Conservation (phyloP, 1,140 invertebrate genomes). For the Potamilus streckersoni region DNA sequence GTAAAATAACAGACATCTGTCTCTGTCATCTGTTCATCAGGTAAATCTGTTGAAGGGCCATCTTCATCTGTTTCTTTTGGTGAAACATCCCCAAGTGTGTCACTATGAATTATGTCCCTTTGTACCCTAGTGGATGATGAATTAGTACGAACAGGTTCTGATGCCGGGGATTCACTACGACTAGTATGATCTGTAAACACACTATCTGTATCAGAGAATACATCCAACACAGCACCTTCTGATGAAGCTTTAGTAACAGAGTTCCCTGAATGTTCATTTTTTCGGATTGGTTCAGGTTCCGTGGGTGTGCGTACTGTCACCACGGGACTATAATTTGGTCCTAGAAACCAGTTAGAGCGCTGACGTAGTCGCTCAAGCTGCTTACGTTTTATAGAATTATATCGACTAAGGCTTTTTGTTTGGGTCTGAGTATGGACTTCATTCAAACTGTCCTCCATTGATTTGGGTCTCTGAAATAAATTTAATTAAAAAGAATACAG, state of each 20-base stretch:
- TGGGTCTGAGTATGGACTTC: slow-evolving; percentile 45
- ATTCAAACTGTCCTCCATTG: slow-evolving; percentile 61
- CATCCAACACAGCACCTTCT: slow-evolving; percentile 58
- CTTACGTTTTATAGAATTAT: slow-evolving; percentile 63
- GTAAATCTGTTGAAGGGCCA: slow-evolving; percentile 29
- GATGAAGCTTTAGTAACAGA: slow-evolving; percentile 60
- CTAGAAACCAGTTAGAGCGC: slow-evolving; percentile 64
- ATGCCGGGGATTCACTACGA: slow-evolving; percentile 61
- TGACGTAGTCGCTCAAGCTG: slow-evolving; percentile 61
- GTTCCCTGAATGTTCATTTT: slow-evolving; percentile 51
- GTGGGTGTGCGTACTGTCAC: slow-evolving; percentile 1
- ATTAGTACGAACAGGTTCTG: slow-evolving; percentile 54
- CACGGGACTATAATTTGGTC: slow-evolving; percentile 38
- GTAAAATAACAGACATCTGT: slow-evolving; percentile 49
- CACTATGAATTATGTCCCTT: slow-evolving; percentile 59
- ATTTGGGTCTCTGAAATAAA: slow-evolving; percentile 58
- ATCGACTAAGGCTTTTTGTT: slow-evolving; percentile 57
- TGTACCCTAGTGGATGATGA: slow-evolving; percentile 38
- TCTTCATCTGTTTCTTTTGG: slow-evolving; percentile 21
- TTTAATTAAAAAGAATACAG: no score
- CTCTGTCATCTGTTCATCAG: slow-evolving; percentile 44
- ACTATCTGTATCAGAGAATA: slow-evolving; percentile 57
- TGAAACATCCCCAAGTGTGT: slow-evolving; percentile 52
- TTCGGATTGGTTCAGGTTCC: slow-evolving; percentile 37
- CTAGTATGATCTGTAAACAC: slow-evolving; percentile 60